These are phyloP conservation scores for Sarcophaga subvicina DNA, from an alignment of 2,888 invertebrate species.

Conservation along the genomic window DNA sequence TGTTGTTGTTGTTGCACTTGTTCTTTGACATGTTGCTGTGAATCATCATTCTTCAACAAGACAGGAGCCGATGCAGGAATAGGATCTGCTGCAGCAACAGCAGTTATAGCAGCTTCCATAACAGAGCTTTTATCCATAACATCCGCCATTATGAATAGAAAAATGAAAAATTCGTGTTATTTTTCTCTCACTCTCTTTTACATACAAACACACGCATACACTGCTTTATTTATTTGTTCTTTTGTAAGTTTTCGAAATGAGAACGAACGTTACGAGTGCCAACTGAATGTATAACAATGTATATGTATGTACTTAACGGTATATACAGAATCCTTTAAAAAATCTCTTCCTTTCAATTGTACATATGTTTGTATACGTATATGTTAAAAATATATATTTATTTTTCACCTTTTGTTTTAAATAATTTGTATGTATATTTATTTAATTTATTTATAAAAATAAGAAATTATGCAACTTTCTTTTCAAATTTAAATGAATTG, in stretches of 20 bases:
- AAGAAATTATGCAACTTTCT: not conserved
- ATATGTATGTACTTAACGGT: constrained; percentile 30
- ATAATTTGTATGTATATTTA: not conserved
- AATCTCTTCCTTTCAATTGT: constrained; percentile 62
- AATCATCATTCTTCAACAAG: constrained; percentile 54
- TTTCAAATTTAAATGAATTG: not conserved
- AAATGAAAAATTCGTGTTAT: constrained; percentile 62
- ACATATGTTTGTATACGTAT: not conserved
- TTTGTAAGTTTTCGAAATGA: constrained; percentile 4
- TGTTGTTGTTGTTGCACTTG: constrained; percentile 53
- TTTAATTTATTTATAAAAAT: not conserved
- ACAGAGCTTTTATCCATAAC: constrained; percentile 80
- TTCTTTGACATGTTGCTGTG: constrained; percentile 54
- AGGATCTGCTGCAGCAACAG: constrained; percentile 72
- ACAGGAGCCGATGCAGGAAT: constrained; percentile 50
- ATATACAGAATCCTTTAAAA: constrained; percentile 70
- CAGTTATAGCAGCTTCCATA: constrained; percentile 75
- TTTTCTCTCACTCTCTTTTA: constrained; percentile 15
- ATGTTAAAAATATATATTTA: constrained; percentile 13
- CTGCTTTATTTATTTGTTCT: not conserved
- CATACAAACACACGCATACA: not conserved
- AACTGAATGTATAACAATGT: constrained; percentile 37
- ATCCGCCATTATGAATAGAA: constrained; percentile 77
- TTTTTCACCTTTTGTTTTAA: not conserved
- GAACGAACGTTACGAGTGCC: constrained; percentile 22